Evolutionary conservation across 2,797 vertebrate genomes (phyloP), one percentile per base, ranked within the genome.

Genomic region (Mustela erminea): DNA sequence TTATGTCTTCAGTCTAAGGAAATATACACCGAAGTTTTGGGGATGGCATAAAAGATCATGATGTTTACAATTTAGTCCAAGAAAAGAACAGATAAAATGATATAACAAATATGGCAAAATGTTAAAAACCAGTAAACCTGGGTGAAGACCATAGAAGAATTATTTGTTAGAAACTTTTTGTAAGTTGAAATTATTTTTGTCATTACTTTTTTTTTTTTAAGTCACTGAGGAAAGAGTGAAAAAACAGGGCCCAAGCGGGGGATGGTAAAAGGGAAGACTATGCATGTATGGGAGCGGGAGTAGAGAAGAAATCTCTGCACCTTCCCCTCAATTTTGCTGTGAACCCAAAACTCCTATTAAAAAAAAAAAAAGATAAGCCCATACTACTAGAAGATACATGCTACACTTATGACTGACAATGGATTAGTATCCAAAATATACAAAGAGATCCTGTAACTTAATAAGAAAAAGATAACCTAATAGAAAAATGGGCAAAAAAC

Each of bases 401-500:
- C 27, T 75, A 87, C 32, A 60, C 6, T 70, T 64, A 60, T 11
- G 56, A 49, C 10, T 84, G n/a, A 90, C 27, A 81, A 88, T 87
- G 58, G 13, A 18, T 81, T 88, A 52, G 27, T 32, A n/a, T 78
- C 54, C 54, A 46, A 62, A 66, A 77, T 82, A 66, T 5, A 74
- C 5, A 87, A 87, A 70, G 18, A 96, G 38, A 25, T 14, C 20
- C 75, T 84, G 58, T 62, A 92, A 70, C 32, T 35, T 56, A 90
- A 78, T 6, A 70, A 60, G 64, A 70, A 87, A 89, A 96, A 54
- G 23, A 43, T n/a, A 80, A 68, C 25, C 20, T 80, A 92, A 81
- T 94, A 94, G 81, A 81, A 96, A 96, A 96, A 92, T 78, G 72
- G 46, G 90, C 87, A 96, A 96, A 77, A 93, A 27, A 68, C 52